phyloP scores from a whole-genome alignment of 2,888 invertebrate genomes.

The Dendrolimus houi region DNA sequence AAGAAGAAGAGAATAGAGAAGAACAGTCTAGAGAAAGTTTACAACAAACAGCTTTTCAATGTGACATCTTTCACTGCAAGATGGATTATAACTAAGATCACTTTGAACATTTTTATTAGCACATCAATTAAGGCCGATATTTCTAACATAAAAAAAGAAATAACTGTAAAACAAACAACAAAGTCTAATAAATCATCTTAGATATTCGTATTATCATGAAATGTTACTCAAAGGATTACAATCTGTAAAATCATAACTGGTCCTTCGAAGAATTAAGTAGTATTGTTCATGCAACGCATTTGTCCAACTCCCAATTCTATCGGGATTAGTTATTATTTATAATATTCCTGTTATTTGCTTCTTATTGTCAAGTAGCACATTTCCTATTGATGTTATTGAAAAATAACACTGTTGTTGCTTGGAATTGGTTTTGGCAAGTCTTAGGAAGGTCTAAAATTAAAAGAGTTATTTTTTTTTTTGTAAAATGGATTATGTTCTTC shows the following conservation, averaged over 20 bases:
- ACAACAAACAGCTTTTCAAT: too few species aligned
- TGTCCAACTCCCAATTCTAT: not conserved
- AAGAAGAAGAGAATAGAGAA: too few species aligned
- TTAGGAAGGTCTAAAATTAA: too few species aligned
- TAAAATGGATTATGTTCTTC: too few species aligned
- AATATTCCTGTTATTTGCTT: not conserved
- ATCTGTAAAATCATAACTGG: not conserved
- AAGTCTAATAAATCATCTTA: too few species aligned
- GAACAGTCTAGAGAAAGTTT: too few species aligned
- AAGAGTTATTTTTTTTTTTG: too few species aligned
- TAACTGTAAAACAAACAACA: not conserved
- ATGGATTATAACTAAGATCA: too few species aligned
- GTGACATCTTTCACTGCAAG: too few species aligned
- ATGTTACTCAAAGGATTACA: not conserved
- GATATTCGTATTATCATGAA: not conserved
- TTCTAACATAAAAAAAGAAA: not conserved
- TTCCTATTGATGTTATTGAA: constrained; percentile 8
- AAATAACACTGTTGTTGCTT: constrained; percentile 8
- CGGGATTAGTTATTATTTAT: not conserved
- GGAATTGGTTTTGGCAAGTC: too few species aligned
- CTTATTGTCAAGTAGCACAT: not conserved
- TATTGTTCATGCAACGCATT: not conserved
- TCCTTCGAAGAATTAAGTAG: not conserved
- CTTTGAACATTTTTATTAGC: too few species aligned
- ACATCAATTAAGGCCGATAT: too few species aligned